Base-by-base conservation (phyloP, 2,113 vertebrate genomes). In the Ochotona princeps region DNA sequence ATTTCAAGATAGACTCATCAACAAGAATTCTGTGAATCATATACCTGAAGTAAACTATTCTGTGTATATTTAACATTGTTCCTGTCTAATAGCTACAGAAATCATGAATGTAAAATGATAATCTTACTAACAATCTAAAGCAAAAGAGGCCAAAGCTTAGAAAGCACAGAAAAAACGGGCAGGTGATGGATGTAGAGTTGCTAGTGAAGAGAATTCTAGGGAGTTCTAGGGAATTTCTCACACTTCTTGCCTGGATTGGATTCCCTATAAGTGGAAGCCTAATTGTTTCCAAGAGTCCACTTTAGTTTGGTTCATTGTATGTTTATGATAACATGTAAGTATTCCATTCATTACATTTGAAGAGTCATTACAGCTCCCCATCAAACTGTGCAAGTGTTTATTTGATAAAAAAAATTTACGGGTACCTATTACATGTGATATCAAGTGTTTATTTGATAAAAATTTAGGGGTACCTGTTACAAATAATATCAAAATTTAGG, bases 391-490 rank as follows among this genome's bases (percentile, higher is more conserved):
- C 11, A 49, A 5, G 15, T 76, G 15, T 51, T 73, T 73, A 51
- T 83, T 38, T 14, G 4, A 28, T 47, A 35, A 7, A 57, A 57
- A 44, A 4, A 0, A 4, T 63, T 57, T 38, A 20, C 25, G 23
- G 38, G 18, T 7, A 2, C 4, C 70, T 38, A 5, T 30, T 15
- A 5, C 8, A 3, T 6, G 23, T 1, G 20, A 5, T 1, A n/a
- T 7, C 18, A 67, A 26, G 61, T 81, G 2, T 88, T 73, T 73
- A 51, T 83, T 38, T 14, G 4, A 28, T 47, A 35, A 7, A 57
- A 44, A 4, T 63, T 57, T 38, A 20, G 30, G 23, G 38, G 23
- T 9, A 2, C 4, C 70, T 38, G 5, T 30, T 15, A 5, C 8
- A 3, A 6, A 26, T 1, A 17, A 4, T 1, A n/a, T n/a, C n/a